phyloP scores from a whole-genome alignment of 1,140 invertebrate species.

The Drosophila tsacasi region DNA sequence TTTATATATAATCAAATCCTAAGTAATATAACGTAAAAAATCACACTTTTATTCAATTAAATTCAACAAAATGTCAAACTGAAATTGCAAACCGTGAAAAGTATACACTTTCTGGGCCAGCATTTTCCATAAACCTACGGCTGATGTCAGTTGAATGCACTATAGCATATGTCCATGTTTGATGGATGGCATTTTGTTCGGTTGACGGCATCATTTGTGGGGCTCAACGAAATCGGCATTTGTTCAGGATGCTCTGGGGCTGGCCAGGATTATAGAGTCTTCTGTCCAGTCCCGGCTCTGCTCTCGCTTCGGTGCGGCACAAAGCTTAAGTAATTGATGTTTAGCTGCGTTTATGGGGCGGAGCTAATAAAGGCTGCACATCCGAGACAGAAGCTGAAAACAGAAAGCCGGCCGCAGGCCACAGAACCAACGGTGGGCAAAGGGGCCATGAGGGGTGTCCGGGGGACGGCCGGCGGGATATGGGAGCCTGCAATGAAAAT shows the following conservation, averaged over 20 bases:
- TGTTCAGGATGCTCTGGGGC: slow-evolving; percentile 19
- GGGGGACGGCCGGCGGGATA: not conserved
- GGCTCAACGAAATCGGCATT: slow-evolving; percentile 44
- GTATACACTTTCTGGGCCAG: slow-evolving; percentile 10
- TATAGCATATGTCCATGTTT: slow-evolving; percentile 38
- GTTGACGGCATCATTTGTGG: slow-evolving; percentile 44
- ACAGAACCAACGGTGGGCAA: slow-evolving; percentile 7
- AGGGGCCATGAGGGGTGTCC: not conserved
- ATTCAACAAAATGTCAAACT: not conserved
- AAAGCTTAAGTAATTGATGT: slow-evolving; percentile 76
- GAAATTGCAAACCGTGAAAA: slow-evolving; percentile 17
- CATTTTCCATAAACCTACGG: slow-evolving; percentile 32
- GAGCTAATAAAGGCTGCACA: slow-evolving; percentile 65
- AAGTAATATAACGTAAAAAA: not conserved
- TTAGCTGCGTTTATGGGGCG: slow-evolving; percentile 57
- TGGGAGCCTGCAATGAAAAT: slow-evolving; percentile 66
- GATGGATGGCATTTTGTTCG: slow-evolving; percentile 62
- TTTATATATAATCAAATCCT: not conserved
- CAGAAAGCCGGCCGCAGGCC: slow-evolving; percentile 26
- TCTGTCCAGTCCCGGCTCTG: not conserved
- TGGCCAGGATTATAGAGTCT: slow-evolving; percentile 12
- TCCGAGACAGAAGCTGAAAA: slow-evolving; percentile 25
- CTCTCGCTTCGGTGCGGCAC: slow-evolving; percentile 19
- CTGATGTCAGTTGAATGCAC: slow-evolving; percentile 38
- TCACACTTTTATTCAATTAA: not conserved